Evolutionary conservation across 1,140 invertebrate species (phyloP).

Genomic region (Stratiolaelaps scimitus): DNA sequence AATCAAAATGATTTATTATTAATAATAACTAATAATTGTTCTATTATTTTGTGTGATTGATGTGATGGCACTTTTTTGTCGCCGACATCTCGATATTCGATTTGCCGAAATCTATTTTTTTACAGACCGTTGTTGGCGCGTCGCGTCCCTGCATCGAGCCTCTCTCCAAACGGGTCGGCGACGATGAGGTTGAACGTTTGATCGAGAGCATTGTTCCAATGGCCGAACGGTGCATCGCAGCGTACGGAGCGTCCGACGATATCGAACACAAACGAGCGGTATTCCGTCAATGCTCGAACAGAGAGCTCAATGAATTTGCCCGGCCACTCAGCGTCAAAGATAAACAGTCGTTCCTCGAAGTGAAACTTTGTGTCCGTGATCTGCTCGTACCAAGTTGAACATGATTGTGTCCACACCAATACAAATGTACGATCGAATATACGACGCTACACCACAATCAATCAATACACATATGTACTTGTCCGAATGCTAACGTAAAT

Average conservation of each 20-base stretch:
- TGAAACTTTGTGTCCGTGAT: slow-evolving; percentile 10
- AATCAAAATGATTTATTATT: too few relatives aligned
- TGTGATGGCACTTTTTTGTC: too few relatives aligned
- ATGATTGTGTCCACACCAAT: not conserved
- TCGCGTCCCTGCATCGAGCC: slow-evolving; percentile 20
- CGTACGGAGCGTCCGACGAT: not conserved
- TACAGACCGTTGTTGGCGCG: slow-evolving; percentile 13
- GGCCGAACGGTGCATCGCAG: slow-evolving; percentile 15
- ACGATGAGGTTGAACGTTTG: slow-evolving; percentile 3
- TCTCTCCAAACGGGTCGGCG: not conserved
- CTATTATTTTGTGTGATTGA: too few relatives aligned
- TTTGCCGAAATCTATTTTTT: not conserved
- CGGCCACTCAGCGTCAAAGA: slow-evolving; percentile 12
- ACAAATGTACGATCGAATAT: too few relatives aligned
- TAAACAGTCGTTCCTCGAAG: slow-evolving; percentile 20
- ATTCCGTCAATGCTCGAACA: slow-evolving; percentile 8
- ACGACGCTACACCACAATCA: too few relatives aligned
- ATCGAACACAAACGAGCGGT: slow-evolving; percentile 1
- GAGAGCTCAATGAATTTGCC: not conserved
- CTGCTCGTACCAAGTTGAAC: slow-evolving; percentile 16
- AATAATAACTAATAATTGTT: too few relatives aligned
- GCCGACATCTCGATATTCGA: too few relatives aligned
- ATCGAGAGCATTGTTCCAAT: slow-evolving; percentile 27
- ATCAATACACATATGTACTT: too few relatives aligned
- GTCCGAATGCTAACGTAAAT: too few relatives aligned